Base-by-base conservation (phyloP, 1,140 invertebrate genomes). In the Penaeus indicus region DNA sequence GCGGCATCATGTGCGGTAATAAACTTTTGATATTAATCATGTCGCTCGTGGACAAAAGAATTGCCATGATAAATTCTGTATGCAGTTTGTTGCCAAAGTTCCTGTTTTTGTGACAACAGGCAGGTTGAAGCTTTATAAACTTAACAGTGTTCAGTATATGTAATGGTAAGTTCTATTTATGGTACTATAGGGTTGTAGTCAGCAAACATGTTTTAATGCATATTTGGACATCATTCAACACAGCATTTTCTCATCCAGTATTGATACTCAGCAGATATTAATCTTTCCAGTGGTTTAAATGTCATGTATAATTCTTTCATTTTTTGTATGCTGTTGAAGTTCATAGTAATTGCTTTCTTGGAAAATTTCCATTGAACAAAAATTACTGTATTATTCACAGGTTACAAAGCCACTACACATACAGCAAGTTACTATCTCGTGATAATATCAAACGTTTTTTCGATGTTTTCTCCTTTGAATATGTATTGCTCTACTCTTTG, bases 71-170 rank as follows among this genome's bases (percentile, higher is more conserved):
- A 81, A 63, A 63, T 32, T 79, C 63, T 61, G 19, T 86, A 79
- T 86, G 84, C 84, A 88, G 69, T 88, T 38, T 88, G 87, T 84
- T 84, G 82, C 87, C 87, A 88, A 88, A 88, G 87, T 88, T 88
- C 87, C 87, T 88, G 87, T 88, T 84, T 84, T 86, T 61, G 61
- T 83, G 61, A 78, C 38, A 60, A 79, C 67, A 88, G 82, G 87
- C 81, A 84, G 81, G 87, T 64, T 61, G 63, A 88, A 88, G 87
- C 87, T 88, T 88, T 88, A 88, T 84, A 77, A 82, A 75, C 81
- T 61, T 86, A 86, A 60, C 27, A 62, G 85, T 86, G 78, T 86
- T 86, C 78, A 80, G 78, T 86, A 86, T 78, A 81, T 86, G 78
- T 86, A 80, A 86, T 69, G 62, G 78, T 67, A 86, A 86, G 85